Base-by-base conservation (phyloP, 2,797 vertebrate species). In the Tangara arthus region DNA sequence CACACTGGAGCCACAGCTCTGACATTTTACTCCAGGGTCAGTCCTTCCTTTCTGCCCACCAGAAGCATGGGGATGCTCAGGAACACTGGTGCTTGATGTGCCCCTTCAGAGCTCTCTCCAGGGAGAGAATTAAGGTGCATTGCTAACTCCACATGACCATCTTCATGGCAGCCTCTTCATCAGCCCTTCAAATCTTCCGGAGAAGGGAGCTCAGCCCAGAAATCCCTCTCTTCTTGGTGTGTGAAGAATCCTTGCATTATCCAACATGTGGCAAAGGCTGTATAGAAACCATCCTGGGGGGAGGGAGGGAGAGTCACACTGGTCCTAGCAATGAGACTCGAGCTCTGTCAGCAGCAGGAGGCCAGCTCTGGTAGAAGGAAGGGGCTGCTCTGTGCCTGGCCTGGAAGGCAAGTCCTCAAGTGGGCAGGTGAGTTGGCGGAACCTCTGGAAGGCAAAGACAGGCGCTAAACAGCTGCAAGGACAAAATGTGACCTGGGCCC, bases 391-490 rank as follows among this genome's bases (percentile, higher is more conserved):
- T 3, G 8, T 73, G 46, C 32, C 71, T 0, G 23, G 83, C 76
- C 79, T 86, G 55, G 93, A 96, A 73, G 97, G 87, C 71, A 98
- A 95, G 55, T 98, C 98, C 81, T 98, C 97, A 42, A 98, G 97
- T 46, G 98, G 98, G 79, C 97, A 97, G 75, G 93, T 87, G 28
- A 98, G 97, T 70, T 98, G 98, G 35, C 41, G 96, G 41, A 98
- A 73, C 87, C 98, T 97, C 98, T 98, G 96, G 44, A 96, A 96
- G 80, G 71, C 82, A 91, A 96, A 89, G 11, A 53, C 17, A 89
- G 52, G 23, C n/a, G 75, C 22, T 95, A 68, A 95, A 57, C 15
- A n/a, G 34, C 23, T 12, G 4, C 65, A 60, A 72, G 39, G 39
- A n/a, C 41, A 39, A 66, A 64, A 79, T 9, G 15, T 34, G 14